Base-by-base conservation (phyloP, 2,888 invertebrate species). In the Mesorhabditis spiculigera region DNA sequence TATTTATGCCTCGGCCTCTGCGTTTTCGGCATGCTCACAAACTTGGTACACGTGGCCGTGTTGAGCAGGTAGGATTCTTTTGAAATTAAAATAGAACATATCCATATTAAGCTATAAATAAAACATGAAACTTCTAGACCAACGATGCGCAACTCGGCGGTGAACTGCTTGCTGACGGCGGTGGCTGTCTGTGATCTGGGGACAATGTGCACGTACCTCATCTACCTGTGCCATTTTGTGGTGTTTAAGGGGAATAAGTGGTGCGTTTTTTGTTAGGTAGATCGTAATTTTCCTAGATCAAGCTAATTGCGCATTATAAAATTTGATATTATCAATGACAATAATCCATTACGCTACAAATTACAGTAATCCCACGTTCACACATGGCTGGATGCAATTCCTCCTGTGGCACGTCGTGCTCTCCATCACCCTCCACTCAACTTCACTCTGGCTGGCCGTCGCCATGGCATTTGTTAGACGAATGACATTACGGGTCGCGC, bases 401-500 rank as follows among this genome's bases (percentile, higher is more conserved):
- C 76, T 84, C 8, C 72, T 82, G 62, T 75, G 79, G 73, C 84
- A 85, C 73, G 81, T 81, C 43, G 79, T 82, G 63, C 68, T 81
- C 67, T 76, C 75, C 69, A 85, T 85, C 68, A 77, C 79, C 45
- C 76, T 85, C 45, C 85, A 85, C 75, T 82, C 82, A 8, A 81
- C 82, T 43, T 80, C 81, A 2, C 75, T 85, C 63, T 85, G 84
- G 82, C 71, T 85, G 50, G 81, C 82, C 16, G 85, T 85, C 3
- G 79, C 77, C n/a, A 81, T 85, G 83, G 84, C 85, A 10, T 82
- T 85, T 71, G 75, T 85, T 41, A 70, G 85, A 65, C 50, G 79
- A 43, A 85, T 84, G 84, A 81, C 84, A n/a, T 73, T 84, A 28
- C 71, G 80, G n/a, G 71, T 80, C 6, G 76, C 80, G 16, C 70